Evolutionary conservation across 2,888 invertebrate genomes (phyloP).

Genomic region (Amorpha juglandis): DNA sequence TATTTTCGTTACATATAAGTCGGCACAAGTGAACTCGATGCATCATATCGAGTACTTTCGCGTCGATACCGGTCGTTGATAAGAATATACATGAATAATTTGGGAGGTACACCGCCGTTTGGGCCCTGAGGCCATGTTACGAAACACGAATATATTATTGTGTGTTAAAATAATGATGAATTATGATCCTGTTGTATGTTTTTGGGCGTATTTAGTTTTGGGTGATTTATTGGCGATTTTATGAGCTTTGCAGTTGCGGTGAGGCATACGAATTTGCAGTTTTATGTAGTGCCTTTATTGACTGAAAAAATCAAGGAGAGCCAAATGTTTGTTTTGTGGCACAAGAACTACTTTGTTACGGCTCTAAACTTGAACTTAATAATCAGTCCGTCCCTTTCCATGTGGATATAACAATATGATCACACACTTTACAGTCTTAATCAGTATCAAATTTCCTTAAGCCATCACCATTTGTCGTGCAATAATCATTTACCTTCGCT

Average conservation of each 20-base stretch:
- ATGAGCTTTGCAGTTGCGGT: neutral
- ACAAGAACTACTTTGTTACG: neutral
- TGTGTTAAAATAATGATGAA: constrained; percentile 18
- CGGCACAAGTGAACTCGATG: constrained; percentile 17
- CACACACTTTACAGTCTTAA: neutral
- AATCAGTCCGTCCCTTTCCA: neutral
- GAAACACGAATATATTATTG: constrained; percentile 26
- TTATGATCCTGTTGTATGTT: constrained; percentile 19
- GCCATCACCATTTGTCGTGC: neutral
- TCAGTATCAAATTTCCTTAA: constrained; percentile 6
- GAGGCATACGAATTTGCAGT: too few species aligned
- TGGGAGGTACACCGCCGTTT: constrained; percentile 34
- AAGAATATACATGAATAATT: constrained; percentile 34
- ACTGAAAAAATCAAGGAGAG: neutral
- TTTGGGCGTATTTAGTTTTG: constrained; percentile 4
- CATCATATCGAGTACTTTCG: constrained; percentile 17
- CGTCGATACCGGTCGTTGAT: constrained; percentile 28
- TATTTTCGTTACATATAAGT: constrained; percentile 12
- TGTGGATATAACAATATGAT: neutral
- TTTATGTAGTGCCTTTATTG: neutral
- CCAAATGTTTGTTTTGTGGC: neutral
- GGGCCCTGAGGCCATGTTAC: constrained; percentile 39
- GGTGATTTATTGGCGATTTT: constrained; percentile 21
- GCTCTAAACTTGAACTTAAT: neutral
- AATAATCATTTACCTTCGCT: constrained; percentile 4